Percentiles rank a stretch among this genome's conserved stretches.
Conservation (phyloP, 2,888 invertebrate species). For the Lagria hirta region DNA sequence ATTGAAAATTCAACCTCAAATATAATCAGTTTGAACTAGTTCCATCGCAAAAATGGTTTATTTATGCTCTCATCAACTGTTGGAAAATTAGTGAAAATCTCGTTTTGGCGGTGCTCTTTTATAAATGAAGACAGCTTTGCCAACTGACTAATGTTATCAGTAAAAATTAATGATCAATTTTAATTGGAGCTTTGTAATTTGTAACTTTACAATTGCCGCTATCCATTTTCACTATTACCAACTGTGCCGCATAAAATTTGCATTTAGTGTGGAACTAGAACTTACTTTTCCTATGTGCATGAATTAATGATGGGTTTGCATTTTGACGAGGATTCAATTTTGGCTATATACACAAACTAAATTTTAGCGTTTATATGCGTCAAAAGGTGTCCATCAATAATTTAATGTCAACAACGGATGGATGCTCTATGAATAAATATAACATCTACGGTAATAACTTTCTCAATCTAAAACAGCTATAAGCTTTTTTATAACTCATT, state of each 20-base stretch:
- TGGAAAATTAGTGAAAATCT: constrained; percentile 6
- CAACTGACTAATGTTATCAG: constrained; percentile 30
- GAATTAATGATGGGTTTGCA: constrained; percentile 24
- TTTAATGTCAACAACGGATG: too few species aligned
- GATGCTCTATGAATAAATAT: too few species aligned
- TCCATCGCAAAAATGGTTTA: too few species aligned
- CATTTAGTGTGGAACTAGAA: constrained; percentile 27
- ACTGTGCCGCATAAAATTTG: constrained; percentile 25
- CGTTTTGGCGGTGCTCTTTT: constrained; percentile 19
- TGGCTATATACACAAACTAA: too few species aligned
- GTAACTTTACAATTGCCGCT: constrained; percentile 29
- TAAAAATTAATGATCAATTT: constrained; percentile 32
- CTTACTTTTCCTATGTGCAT: constrained; percentile 31
- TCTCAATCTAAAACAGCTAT: too few species aligned
- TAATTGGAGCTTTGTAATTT: constrained; percentile 31
- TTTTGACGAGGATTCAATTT: constrained; percentile 16
- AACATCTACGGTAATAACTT: too few species aligned
- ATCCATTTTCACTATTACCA: constrained; percentile 30
- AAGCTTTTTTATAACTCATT: too few species aligned
- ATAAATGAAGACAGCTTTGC: constrained; percentile 15
- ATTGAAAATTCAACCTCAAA: too few species aligned
- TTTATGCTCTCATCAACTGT: too few species aligned
- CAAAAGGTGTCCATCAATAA: too few species aligned
- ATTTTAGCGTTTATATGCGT: too few species aligned
- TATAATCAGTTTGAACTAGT: too few species aligned